These are phyloP conservation scores for Strix uralensis DNA, from an alignment of 2,113 vertebrate species.

Conservation along the genomic window DNA sequence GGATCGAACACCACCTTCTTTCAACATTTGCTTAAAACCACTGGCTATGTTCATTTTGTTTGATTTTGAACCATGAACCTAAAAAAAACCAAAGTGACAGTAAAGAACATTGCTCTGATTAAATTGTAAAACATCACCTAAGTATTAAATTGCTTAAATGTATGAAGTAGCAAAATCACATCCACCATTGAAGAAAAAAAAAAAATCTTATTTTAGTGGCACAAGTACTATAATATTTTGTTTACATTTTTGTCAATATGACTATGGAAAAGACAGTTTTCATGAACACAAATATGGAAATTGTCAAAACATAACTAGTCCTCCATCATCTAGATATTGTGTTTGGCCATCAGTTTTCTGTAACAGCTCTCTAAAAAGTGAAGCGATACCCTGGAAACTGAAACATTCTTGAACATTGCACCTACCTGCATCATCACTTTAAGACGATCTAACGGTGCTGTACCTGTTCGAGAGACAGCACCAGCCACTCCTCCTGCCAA, in stretches of 20 bases:
- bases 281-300: background rate
- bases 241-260: background rate
- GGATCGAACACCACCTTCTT: slow-evolving; percentile 85
- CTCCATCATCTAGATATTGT: background rate
- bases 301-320: background rate
- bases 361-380: background rate
- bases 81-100: background rate
- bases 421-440: slow-evolving; percentile 96
- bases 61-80: slow-evolving; percentile 89
- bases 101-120: background rate
- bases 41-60: slow-evolving; percentile 81
- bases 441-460: slow-evolving; percentile 89
- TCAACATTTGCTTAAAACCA: slow-evolving; percentile 89
- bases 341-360: background rate
- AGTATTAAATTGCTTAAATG: background rate
- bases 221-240: background rate
- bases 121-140: background rate
- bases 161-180: background rate
- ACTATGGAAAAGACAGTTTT: background rate
- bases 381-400: background rate
- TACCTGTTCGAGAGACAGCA: slow-evolving; percentile 90
- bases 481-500: slow-evolving; percentile 86
- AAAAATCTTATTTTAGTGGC: background rate
- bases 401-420: background rate
- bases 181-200: background rate